Evolutionary conservation across 2,797 vertebrate species (phyloP).

Genomic region (Spondyliosoma cantharus): DNA sequence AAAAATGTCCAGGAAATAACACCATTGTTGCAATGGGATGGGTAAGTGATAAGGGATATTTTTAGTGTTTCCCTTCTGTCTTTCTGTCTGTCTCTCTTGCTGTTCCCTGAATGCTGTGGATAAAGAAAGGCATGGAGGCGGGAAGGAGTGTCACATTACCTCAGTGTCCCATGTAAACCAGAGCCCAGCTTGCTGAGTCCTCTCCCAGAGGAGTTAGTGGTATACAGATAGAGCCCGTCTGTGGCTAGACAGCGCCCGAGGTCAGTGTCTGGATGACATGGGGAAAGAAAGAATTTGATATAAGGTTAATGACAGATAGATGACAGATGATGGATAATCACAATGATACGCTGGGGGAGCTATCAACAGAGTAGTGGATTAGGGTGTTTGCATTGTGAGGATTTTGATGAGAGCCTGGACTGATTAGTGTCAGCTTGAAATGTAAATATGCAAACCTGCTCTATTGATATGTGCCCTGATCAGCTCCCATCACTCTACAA

Average conservation of each 20-base stretch:
- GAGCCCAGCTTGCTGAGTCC: slow-evolving; percentile 98
- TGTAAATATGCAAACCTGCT: slow-evolving; percentile 24
- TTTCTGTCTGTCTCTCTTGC: slow-evolving; percentile 33
- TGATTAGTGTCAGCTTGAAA: slow-evolving; percentile 12
- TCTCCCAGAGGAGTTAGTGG: slow-evolving; percentile 97
- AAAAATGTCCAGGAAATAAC: slow-evolving; percentile 51
- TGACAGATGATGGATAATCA: slow-evolving; percentile 4
- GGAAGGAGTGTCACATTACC: slow-evolving; percentile 85
- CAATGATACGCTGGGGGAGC: neutral
- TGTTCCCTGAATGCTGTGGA: slow-evolving; percentile 54
- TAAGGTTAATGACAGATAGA: slow-evolving; percentile 27
- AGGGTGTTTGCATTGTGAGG: slow-evolving; percentile 1
- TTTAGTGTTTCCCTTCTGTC: slow-evolving; percentile 45
- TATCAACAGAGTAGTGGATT: slow-evolving; percentile 5
- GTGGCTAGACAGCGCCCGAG: slow-evolving; percentile 96
- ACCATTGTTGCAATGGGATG: slow-evolving; percentile 17
- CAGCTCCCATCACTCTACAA: slow-evolving; percentile 49
- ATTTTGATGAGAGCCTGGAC: neutral
- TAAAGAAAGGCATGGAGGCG: slow-evolving; percentile 47
- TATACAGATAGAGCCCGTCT: slow-evolving; percentile 97
- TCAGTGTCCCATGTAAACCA: slow-evolving; percentile 96
- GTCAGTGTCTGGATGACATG: slow-evolving; percentile 90
- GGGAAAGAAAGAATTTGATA: slow-evolving; percentile 36
- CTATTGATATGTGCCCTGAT: slow-evolving; percentile 35
- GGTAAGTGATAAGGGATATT: slow-evolving; percentile 57